Percentiles rank a stretch among this genome's conserved stretches.
Evolutionary conservation across 2,113 vertebrate species (phyloP).

Genomic region (Brienomyrus longianalis): DNA sequence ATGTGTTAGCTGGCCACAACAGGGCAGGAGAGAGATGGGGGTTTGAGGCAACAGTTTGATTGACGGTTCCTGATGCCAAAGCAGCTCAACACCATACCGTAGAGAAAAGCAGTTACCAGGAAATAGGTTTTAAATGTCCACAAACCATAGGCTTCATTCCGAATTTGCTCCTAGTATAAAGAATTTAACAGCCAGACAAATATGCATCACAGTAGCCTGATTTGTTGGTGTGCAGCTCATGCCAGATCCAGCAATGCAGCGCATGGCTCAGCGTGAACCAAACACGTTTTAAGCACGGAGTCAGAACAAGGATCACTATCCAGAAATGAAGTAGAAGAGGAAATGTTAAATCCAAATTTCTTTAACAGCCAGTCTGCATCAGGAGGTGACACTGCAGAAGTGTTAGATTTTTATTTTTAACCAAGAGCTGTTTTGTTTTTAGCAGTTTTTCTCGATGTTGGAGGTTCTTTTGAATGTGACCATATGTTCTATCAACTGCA

Average conservation of each 20-base stretch:
- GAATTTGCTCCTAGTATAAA: background rate
- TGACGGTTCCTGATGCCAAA: background rate
- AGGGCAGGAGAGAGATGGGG: background rate
- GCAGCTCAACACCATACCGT: background rate
- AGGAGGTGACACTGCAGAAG: background rate
- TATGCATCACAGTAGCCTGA: background rate
- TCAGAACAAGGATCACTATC: background rate
- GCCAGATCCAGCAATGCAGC: background rate
- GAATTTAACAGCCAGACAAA: background rate
- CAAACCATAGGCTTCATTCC: background rate
- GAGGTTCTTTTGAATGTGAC: background rate
- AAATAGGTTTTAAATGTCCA: background rate
- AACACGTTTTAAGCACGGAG: background rate
- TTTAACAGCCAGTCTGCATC: background rate
- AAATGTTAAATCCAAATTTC: background rate
- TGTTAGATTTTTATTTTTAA: conserved; percentile 13
- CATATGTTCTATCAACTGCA: background rate
- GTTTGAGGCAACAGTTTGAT: background rate
- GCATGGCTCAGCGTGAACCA: background rate
- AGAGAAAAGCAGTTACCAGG: background rate
- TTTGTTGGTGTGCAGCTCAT: background rate
- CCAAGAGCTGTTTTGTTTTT: background rate
- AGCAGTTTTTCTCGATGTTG: background rate
- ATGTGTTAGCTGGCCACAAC: background rate
- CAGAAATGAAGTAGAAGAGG: background rate